These are phyloP conservation scores for Riparia riparia DNA, from an alignment of 2,113 vertebrate species.

Conservation along the genomic window DNA sequence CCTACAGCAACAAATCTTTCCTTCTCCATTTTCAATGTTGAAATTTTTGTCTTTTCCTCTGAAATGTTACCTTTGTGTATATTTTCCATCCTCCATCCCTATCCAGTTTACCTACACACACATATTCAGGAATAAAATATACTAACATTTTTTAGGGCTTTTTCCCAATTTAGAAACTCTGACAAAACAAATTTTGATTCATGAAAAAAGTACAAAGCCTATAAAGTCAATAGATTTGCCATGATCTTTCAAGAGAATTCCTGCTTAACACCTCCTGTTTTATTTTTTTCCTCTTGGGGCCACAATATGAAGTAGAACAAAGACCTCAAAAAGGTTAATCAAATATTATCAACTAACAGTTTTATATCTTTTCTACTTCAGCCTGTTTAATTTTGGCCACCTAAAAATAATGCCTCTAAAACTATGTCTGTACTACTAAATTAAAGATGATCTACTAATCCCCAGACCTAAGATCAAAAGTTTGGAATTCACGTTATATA, in stretches of 20 bases:
- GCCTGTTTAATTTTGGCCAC: neutral
- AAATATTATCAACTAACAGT: neutral
- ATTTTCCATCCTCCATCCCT: neutral
- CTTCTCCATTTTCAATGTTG: neutral
- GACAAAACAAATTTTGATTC: neutral
- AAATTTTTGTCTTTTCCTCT: neutral
- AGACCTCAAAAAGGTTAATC: neutral
- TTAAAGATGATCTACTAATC: neutral
- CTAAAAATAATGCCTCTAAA: neutral
- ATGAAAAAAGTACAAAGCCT: neutral
- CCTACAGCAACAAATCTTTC: no score
- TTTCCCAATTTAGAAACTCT: neutral
- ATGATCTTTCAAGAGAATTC: neutral
- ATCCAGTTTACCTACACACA: neutral
- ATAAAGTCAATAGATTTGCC: neutral
- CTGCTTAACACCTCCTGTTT: neutral
- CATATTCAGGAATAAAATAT: neutral
- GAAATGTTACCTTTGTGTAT: neutral
- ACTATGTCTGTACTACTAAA: neutral
- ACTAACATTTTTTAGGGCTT: rapidly evolving
- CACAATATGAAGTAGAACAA: neutral
- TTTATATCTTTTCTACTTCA: neutral
- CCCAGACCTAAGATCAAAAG: neutral
- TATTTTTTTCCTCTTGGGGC: neutral
- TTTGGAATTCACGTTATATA: neutral